These are phyloP conservation scores for Pachliopta kotzebuea DNA, from an alignment of 2,888 invertebrate genomes.

Conservation along the genomic window DNA sequence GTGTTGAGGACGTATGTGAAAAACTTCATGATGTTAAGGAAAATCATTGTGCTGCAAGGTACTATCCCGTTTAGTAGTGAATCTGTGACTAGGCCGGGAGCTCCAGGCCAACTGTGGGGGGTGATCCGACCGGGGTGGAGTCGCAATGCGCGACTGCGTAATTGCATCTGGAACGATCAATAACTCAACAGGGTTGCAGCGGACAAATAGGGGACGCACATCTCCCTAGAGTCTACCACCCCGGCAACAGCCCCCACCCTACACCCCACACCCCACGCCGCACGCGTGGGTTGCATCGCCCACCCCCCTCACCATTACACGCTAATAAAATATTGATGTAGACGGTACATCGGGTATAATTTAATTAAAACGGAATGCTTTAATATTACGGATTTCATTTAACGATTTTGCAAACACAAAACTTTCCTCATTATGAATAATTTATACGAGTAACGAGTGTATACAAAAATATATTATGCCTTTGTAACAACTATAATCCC, in stretches of 20 bases:
- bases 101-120: neutral
- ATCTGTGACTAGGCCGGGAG: neutral
- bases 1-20: neutral
- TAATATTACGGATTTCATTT: too few species aligned
- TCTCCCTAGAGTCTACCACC: neutral
- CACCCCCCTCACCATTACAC: constrained; percentile 3
- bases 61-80: neutral
- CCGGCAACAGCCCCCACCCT: too few species aligned
- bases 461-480: too few species aligned
- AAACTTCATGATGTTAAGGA: neutral
- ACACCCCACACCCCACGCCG: neutral
- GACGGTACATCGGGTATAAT: neutral
- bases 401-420: too few species aligned
- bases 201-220: neutral
- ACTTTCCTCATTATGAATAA: too few species aligned
- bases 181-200: constrained; percentile 2
- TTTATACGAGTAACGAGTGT: too few species aligned
- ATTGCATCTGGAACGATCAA: constrained; percentile 3
- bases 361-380: too few species aligned
- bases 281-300: neutral
- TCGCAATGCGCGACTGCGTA: constrained; percentile 6
- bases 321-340: neutral
- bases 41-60: neutral
- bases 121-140: neutral
- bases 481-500: too few species aligned